Evolutionary conservation across 2,797 vertebrate species (phyloP).

Genomic region (Hydrolagus colliei): DNA sequence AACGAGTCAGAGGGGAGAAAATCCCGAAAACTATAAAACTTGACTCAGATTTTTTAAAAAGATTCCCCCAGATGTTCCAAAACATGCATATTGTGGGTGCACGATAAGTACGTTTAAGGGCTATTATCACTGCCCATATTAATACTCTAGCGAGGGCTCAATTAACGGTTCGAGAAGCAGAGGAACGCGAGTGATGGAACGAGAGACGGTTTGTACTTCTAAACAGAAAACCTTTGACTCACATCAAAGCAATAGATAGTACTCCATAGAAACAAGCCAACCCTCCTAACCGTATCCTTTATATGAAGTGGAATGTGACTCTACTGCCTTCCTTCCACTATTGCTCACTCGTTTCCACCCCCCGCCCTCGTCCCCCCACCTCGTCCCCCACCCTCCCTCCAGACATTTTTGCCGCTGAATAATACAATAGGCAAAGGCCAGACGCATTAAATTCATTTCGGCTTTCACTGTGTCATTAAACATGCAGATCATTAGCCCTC

Average conservation of each 20-base stretch:
- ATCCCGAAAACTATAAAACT: no score
- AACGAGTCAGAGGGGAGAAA: no score
- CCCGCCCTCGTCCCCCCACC: no score
- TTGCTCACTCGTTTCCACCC: background rate
- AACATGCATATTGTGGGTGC: no score
- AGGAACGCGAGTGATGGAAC: background rate
- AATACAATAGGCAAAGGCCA: conserved; percentile 27
- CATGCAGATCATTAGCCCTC: conserved; percentile 24
- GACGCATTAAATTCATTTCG: conserved; percentile 29
- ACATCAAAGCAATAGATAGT: background rate
- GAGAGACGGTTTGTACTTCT: conserved; percentile 5
- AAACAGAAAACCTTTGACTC: conserved; percentile 2
- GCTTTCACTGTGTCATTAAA: conserved; percentile 29
- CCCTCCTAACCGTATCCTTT: conserved; percentile 25
- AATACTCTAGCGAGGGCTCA: no score
- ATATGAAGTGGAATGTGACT: conserved; percentile 18
- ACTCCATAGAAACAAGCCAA: background rate
- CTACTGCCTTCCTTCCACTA: background rate
- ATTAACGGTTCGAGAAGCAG: no score
- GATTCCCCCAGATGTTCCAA: no score
- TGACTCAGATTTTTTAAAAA: no score
- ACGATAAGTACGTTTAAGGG: no score
- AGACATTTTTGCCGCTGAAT: conserved; percentile 28
- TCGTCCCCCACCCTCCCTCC: background rate
- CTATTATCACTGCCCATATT: no score